Evolutionary conservation across 2,888 invertebrate species (phyloP).

Genomic region (Serripes groenlandicus): DNA sequence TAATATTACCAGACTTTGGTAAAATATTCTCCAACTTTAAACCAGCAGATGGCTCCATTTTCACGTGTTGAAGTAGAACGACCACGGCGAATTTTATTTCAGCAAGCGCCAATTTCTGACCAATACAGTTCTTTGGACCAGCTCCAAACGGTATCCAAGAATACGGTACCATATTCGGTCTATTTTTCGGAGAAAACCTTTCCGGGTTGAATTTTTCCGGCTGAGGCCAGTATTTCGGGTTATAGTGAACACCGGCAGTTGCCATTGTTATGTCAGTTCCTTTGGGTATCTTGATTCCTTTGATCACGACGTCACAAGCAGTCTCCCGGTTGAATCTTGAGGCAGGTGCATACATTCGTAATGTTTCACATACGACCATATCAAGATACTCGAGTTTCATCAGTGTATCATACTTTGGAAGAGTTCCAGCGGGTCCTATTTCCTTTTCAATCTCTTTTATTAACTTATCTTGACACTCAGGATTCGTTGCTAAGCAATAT

Average conservation of each 20-base stretch:
- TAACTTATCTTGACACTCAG: slow-evolving; percentile 84
- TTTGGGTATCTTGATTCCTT: slow-evolving; percentile 63
- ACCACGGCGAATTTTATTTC: slow-evolving; percentile 74
- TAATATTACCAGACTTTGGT: slow-evolving; percentile 1
- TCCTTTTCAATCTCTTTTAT: slow-evolving; percentile 61
- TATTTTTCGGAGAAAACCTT: slow-evolving; percentile 66
- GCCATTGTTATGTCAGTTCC: slow-evolving; percentile 64
- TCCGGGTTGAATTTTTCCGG: slow-evolving; percentile 74
- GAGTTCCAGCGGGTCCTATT: slow-evolving; percentile 22
- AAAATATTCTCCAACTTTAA: slow-evolving; percentile 60
- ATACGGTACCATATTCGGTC: slow-evolving; percentile 56
- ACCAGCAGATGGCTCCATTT: slow-evolving; percentile 37
- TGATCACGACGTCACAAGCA: slow-evolving; percentile 56
- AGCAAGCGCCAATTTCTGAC: slow-evolving; percentile 73
- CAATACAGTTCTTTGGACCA: slow-evolving; percentile 80
- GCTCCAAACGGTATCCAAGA: slow-evolving; percentile 77
- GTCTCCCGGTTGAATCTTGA: slow-evolving; percentile 61
- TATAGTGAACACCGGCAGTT: slow-evolving; percentile 63
- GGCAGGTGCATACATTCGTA: slow-evolving; percentile 67
- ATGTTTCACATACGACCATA: slow-evolving; percentile 67
- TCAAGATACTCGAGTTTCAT: slow-evolving; percentile 64
- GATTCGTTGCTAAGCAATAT: slow-evolving; percentile 86
- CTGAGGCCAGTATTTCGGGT: slow-evolving; percentile 67
- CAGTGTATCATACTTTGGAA: slow-evolving; percentile 59
- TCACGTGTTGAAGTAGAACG: slow-evolving; percentile 68